Evolutionary conservation across 1,140 invertebrate genomes (phyloP), one percentile per base, ranked within the genome.

Genomic region (Drosophila aff.): DNA sequence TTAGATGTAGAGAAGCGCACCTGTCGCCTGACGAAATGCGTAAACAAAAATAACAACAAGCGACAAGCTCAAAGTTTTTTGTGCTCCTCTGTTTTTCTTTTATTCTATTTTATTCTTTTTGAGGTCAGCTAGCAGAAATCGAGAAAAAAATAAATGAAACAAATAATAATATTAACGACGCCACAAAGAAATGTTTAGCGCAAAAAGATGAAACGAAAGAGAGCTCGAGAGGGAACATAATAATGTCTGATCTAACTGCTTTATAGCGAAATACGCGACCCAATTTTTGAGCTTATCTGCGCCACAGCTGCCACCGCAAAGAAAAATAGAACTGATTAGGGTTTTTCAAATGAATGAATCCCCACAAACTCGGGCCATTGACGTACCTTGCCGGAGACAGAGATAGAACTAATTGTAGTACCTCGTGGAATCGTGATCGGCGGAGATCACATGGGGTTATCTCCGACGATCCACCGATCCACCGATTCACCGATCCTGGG

Each of bases 1-100:
- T 49, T 80, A 84, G 43, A 84, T 78, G 85, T 78, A 78, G 67
- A 78, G 71, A 71, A 71, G 74, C 84, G 84, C 84, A 87, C 84
- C 84, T 87, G 84, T 87, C 84, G 84, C 76, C 79, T 79, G 66
- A 76, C 71, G 76, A 79, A 82, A 86, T 57, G 76, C 84, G 77
- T 79, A 84, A 89, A 84, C 77, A 87, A 77, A 87, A 87, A 89
- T 84, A 90, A 87, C 80, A 87, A 84, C 69, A 84, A 79, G 65
- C 84, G 83, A 89, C 81, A 90, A 64, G 82, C 68, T 86, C 74
- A 72, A 84, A 52, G 65, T 81, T 79, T 79, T 68, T 47, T 66
- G 26, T 79, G 53, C 58, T 31, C 61, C 52, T 46, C 36, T 73
- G 50, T 47, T 57, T 59, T 65, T 61, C 36, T 76, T 62, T 58